Evolutionary conservation across 2,797 vertebrate species (phyloP).

Genomic region (Glossophaga mutica): DNA sequence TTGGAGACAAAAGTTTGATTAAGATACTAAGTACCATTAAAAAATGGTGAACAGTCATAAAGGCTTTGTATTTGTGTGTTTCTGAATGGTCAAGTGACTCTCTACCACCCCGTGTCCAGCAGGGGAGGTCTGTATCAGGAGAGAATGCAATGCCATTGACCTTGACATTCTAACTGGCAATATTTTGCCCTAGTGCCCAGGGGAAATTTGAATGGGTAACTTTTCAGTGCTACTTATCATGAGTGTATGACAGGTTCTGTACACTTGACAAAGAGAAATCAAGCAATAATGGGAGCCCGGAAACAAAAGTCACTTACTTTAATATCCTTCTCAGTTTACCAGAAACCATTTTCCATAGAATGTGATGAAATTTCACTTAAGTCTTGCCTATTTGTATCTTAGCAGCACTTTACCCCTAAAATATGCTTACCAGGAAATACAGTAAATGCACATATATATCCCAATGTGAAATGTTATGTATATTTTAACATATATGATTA

Average conservation of each 20-base stretch:
- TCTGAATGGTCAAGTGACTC: constrained; percentile 34
- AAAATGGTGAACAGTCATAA: constrained; percentile 59
- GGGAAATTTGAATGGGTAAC: constrained; percentile 54
- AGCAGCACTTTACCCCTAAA: constrained; percentile 53
- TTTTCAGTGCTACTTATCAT: constrained; percentile 67
- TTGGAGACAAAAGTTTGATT: constrained; percentile 9
- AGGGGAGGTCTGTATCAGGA: constrained; percentile 55
- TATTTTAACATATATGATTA: constrained; percentile 30
- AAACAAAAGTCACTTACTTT: constrained; percentile 60
- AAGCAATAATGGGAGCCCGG: constrained; percentile 54
- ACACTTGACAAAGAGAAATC: constrained; percentile 67
- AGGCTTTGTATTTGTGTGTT: constrained; percentile 63
- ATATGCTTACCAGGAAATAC: constrained; percentile 64
- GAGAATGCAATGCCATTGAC: constrained; percentile 27
- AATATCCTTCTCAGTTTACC: constrained; percentile 66
- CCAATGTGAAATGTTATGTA: constrained; percentile 40
- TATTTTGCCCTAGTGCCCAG: constrained; percentile 62
- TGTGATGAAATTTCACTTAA: constrained; percentile 52
- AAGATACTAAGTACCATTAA: constrained; percentile 17
- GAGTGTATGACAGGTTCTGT: constrained; percentile 56
- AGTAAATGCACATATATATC: constrained; percentile 55
- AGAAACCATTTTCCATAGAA: constrained; percentile 67
- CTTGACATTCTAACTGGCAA: constrained; percentile 56
- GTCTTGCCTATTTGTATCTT: constrained; percentile 51
- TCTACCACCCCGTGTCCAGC: constrained; percentile 47